A percentile compares a stretch with the other conserved stretches of the same genome.
Evolutionary conservation across 2,888 invertebrate species (phyloP).

Genomic region (Oscheius sp.): DNA sequence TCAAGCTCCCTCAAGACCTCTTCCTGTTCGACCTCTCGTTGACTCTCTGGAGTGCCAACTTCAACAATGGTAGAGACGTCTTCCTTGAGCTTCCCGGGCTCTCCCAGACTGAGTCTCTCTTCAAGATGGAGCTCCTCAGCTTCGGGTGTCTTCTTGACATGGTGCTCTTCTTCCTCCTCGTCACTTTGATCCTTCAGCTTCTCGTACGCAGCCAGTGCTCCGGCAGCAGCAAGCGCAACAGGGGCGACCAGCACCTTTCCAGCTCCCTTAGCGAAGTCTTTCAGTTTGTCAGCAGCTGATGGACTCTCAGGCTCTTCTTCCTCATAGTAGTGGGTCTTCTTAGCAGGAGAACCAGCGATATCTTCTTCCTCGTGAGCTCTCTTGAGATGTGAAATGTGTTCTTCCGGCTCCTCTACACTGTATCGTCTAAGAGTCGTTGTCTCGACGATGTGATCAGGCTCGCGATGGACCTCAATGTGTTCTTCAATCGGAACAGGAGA

Average conservation of each 20-base stretch:
- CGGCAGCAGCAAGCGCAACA: constrained; percentile 54
- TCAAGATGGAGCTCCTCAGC: too few relatives aligned
- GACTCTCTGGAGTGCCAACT: too few relatives aligned
- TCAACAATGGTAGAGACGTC: too few relatives aligned
- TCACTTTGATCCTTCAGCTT: constrained; percentile 41
- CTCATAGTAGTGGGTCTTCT: neutral
- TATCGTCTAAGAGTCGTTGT: neutral
- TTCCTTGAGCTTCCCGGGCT: too few relatives aligned
- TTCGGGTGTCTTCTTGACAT: neutral
- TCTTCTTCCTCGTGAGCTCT: neutral
- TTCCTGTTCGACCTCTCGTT: too few relatives aligned
- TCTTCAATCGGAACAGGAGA: neutral
- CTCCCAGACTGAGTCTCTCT: too few relatives aligned
- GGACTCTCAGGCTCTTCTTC: neutral
- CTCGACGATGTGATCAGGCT: constrained; percentile 1
- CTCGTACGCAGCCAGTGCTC: constrained; percentile 57
- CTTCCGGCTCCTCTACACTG: neutral
- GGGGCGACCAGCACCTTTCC: constrained; percentile 57
- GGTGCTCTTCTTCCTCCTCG: constrained; percentile 1
- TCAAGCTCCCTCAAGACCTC: too few relatives aligned
- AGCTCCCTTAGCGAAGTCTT: constrained; percentile 47
- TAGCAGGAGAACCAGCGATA: neutral
- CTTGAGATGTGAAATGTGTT: neutral
- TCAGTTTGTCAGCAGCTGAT: constrained; percentile 4
- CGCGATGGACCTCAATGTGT: neutral